phyloP scores from a whole-genome alignment of 2,113 vertebrate genomes.

The Spilogale gracilis region DNA sequence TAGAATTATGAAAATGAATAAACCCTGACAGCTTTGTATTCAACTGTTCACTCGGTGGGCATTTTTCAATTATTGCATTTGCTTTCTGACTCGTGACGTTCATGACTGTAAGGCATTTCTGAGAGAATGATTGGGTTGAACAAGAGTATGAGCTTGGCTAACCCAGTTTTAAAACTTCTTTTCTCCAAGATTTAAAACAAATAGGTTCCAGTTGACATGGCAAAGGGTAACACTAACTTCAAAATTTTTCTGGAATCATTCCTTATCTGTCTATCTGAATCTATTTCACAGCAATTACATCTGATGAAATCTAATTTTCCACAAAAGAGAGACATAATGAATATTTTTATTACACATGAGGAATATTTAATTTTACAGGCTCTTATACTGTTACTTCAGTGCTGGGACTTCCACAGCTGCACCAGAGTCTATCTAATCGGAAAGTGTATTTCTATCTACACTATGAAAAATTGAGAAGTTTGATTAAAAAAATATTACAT shows the following conservation, averaged over 20 bases:
- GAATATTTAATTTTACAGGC: not conserved
- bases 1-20: not conserved
- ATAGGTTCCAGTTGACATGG: not conserved
- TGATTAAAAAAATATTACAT: not conserved
- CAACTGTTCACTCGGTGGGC: not conserved
- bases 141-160: not conserved
- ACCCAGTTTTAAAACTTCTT: not conserved
- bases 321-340: not conserved
- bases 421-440: not conserved
- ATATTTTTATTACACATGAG: not conserved
- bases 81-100: not conserved
- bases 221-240: not conserved
- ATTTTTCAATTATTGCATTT: not conserved
- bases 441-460: not conserved
- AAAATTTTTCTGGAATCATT: not conserved
- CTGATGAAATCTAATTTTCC: not conserved
- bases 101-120: not conserved
- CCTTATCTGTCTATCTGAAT: not conserved
- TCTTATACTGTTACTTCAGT: not conserved
- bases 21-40: not conserved
- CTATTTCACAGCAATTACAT: not conserved
- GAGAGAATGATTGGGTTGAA: not conserved
- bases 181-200: not conserved
- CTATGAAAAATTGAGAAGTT: not conserved
- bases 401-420: not conserved